phyloP scores from a whole-genome alignment of 37 sponge, comb jelly and placozoan genomes.

The Cladorhizidae sp. region DNA sequence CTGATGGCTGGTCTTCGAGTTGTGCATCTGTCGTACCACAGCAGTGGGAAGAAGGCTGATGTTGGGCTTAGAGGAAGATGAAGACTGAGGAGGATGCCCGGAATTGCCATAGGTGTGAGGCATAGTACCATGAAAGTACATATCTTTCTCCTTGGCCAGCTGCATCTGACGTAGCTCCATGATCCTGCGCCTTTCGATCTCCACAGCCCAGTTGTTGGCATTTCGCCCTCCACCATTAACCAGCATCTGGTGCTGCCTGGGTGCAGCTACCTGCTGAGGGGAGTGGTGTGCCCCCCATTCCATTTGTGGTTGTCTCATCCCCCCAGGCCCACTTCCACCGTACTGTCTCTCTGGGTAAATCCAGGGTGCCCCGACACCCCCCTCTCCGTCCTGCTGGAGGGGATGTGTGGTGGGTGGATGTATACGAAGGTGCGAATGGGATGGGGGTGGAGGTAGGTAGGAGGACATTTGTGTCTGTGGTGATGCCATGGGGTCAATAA shows the following conservation, averaged over 20 bases:
- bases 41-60: slow-evolving; percentile 82
- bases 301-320: not conserved
- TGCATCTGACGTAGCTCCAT: slow-evolving; percentile 41
- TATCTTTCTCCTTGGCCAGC: slow-evolving; percentile 8
- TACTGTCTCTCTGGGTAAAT: slow-evolving; percentile 7
- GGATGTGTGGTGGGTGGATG: not conserved
- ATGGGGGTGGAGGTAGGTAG: slow-evolving; percentile 1
- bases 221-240: not conserved
- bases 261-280: slow-evolving; percentile 4
- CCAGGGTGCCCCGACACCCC: slow-evolving; percentile 2
- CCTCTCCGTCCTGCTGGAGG: not conserved
- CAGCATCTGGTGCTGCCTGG: not conserved
- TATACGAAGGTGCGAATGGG: not conserved
- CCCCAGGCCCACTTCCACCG: not conserved
- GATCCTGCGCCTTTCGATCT: slow-evolving; percentile 49
- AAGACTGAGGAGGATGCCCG: not conserved
- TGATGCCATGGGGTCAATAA: not conserved
- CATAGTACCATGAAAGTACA: not conserved
- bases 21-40: slow-evolving; percentile 84
- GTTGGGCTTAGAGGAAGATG: slow-evolving; percentile 21
- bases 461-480: not conserved
- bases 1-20: slow-evolving; percentile 38
- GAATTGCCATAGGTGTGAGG: not conserved
- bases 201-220: slow-evolving; percentile 43
- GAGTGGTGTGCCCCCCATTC: not conserved